Percentiles rank a stretch among this genome's conserved stretches.
Evolutionary conservation across 2,113 vertebrate genomes (phyloP).

Genomic region (Kryptolebias marmoratus): DNA sequence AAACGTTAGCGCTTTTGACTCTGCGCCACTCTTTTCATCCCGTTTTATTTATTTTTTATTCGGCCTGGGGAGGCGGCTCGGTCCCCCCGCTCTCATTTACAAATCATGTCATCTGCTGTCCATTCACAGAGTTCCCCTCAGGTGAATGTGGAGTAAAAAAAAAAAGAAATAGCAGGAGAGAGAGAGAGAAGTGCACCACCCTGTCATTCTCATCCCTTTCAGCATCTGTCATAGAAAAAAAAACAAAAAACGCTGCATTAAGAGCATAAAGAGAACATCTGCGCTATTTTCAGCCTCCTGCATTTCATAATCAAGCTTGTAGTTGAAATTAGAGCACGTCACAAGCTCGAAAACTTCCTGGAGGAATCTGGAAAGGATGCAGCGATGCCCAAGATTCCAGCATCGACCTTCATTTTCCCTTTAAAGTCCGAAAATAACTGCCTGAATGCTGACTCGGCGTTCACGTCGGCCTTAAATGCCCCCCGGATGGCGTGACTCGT

Average conservation of each 20-base stretch:
- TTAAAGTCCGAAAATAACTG: too few relatives aligned
- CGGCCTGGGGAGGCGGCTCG: constrained; percentile 51
- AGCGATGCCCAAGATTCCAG: not conserved
- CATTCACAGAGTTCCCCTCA: constrained; percentile 47
- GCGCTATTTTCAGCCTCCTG: constrained; percentile 52
- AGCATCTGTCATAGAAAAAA: constrained; percentile 8
- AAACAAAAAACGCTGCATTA: constrained; percentile 51
- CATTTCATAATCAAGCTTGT: constrained; percentile 36
- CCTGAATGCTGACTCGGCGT: too few relatives aligned
- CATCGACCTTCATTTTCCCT: too few relatives aligned
- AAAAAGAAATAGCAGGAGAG: too few relatives aligned
- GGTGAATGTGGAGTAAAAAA: constrained; percentile 47
- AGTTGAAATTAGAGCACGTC: constrained; percentile 26
- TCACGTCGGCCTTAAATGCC: too few relatives aligned
- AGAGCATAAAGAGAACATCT: constrained; percentile 51
- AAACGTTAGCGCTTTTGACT: constrained; percentile 38
- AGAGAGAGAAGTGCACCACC: constrained; percentile 37
- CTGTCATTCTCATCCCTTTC: constrained; percentile 55
- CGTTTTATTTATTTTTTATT: not conserved
- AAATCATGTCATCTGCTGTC: constrained; percentile 36
- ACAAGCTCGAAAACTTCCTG: too few relatives aligned
- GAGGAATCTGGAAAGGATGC: not conserved
- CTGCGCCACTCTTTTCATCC: constrained; percentile 26
- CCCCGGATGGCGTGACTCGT: too few relatives aligned
- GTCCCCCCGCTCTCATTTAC: constrained; percentile 41